phyloP scores from a whole-genome alignment of 1,140 invertebrate species.

The Cheumatopsyche charites region DNA sequence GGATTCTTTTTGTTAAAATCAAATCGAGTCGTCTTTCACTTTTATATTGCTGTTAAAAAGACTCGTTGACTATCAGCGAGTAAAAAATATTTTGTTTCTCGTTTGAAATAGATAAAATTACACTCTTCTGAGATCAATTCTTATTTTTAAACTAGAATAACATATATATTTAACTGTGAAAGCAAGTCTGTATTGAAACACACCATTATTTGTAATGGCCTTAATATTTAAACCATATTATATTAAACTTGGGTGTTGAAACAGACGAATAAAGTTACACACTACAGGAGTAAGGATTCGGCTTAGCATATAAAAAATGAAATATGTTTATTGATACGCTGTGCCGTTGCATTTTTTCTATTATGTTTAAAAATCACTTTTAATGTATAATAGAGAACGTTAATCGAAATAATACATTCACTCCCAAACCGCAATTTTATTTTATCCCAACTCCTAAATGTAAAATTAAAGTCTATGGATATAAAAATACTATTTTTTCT shows the following conservation, averaged over 20 bases:
- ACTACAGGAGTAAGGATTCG: neutral
- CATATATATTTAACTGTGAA: neutral
- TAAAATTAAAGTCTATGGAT: no score
- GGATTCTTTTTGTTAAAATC: neutral
- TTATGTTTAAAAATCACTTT: conserved; percentile 9
- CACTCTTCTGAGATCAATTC: neutral
- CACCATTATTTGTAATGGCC: conserved; percentile 32
- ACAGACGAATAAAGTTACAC: neutral
- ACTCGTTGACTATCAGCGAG: no score
- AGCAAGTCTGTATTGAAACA: conserved; percentile 27
- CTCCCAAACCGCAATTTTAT: conserved; percentile 12
- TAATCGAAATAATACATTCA: conserved; percentile 28
- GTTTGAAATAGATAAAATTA: neutral
- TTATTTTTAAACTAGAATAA: neutral
- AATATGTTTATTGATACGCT: conserved; percentile 11
- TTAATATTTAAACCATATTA: conserved; percentile 24
- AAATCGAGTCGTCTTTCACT: neutral
- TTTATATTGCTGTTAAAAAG: no score
- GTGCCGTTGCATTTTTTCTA: conserved; percentile 26
- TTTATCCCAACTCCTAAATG: neutral
- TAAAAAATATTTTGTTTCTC: no score
- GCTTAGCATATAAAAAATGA: conserved; percentile 11
- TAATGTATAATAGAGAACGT: conserved; percentile 20
- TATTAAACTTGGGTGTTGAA: conserved; percentile 7
- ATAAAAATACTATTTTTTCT: no score